Evolutionary conservation across 2,113 vertebrate species (phyloP).

Genomic region (Pseudois nayaur): DNA sequence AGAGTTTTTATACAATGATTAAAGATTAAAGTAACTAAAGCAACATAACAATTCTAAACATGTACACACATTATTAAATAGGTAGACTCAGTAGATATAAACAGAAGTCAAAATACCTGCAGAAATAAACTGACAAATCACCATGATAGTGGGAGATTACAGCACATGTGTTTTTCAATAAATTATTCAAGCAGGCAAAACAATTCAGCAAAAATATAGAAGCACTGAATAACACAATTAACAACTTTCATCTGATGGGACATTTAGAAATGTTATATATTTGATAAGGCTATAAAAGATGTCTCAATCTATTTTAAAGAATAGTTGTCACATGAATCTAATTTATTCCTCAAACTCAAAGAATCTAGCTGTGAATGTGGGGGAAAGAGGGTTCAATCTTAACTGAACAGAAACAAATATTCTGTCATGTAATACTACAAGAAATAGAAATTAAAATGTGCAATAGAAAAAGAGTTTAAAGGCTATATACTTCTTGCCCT

Average conservation of each 20-base stretch:
- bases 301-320: background rate
- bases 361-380: background rate
- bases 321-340: background rate
- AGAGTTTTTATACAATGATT: background rate
- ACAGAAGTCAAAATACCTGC: background rate
- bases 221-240: background rate
- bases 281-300: background rate
- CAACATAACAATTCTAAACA: background rate
- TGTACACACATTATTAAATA: background rate
- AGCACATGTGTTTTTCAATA: background rate
- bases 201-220: background rate
- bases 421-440: background rate
- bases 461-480: background rate
- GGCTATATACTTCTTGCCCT: background rate
- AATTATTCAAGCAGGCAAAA: background rate
- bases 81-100: background rate
- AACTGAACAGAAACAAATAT: background rate
- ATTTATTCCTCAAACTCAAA: background rate
- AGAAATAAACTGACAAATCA: background rate
- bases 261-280: background rate
- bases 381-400: background rate
- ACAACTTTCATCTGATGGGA: background rate
- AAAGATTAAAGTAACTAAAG: constrained; percentile 18
- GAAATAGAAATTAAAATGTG: background rate
- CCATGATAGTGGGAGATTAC: background rate